Base-by-base conservation (phyloP, 2,888 invertebrate genomes). In the Macaria notata region DNA sequence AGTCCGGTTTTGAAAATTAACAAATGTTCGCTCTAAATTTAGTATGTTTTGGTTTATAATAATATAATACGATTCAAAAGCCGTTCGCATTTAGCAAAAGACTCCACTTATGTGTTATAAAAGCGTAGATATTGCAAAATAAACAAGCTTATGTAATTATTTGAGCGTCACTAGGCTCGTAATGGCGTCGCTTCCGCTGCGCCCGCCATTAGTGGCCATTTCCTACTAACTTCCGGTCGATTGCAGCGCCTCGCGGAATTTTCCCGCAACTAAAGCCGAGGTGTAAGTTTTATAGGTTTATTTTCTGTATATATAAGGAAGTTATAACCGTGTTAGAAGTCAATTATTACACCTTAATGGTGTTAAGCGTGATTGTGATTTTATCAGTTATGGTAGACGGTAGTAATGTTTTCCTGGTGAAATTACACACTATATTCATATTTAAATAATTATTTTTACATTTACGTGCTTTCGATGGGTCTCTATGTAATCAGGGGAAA, bases 131-230 rank as follows among this genome's bases (percentile, higher is more conserved):
- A 44, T 72, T 66, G 70, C 70, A 74, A 73, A 76, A 68, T 71
- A 75, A 79, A 78, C 77, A 62, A 67, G 66, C 69, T 65, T 78
- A 80, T 76, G 86, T 86, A 88, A 88, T 88, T 87, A 88, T 89
- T 89, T 89, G 88, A 84, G 79, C 79, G 84, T 83, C 86, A 81
- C 86, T 85, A 86, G 78, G 76, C 75, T 68, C 75, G 81, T 89
- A 88, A 89, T 89, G 88, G 88, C 79, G 80, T 73, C 70, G 73
- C 85, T 83, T 90, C 88, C 88, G 85, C 83, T 70, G 81, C 73
- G 79, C 79, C 79, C 71, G 83, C 89, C 89, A 90, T 90, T 91
- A 91, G 88, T 85, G 86, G 81, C 86, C 82, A 91, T 90, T 90
- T 91, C 89, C 90, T 81, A 78, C 63, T 71, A 65, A 77, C 86